Conservation (phyloP, 1,140 invertebrate genomes). For the Periplaneta americana region DNA sequence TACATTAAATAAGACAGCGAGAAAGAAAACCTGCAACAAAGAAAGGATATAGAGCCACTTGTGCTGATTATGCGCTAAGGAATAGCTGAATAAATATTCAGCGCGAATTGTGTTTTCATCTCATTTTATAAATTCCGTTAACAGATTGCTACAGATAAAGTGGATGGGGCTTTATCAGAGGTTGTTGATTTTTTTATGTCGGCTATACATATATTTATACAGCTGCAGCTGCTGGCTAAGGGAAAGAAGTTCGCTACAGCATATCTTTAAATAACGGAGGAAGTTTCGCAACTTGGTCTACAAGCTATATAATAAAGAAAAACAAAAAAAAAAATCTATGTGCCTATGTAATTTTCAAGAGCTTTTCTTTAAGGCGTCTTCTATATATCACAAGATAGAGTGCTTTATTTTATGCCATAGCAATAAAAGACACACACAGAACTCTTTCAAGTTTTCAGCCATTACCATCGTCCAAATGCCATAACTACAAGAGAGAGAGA, state of each 20-base stretch:
- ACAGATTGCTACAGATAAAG: not conserved
- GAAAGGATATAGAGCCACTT: not conserved
- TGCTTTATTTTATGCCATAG: not conserved
- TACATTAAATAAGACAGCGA: too few relatives aligned
- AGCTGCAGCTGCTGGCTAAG: not conserved
- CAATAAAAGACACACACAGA: not conserved
- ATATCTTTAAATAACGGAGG: not conserved
- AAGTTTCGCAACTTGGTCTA: not conserved
- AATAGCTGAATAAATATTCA: not conserved
- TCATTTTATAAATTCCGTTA: not conserved
- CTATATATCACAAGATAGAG: not conserved
- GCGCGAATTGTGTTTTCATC: too few relatives aligned
- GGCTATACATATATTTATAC: not conserved
- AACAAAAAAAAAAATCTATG: not conserved
- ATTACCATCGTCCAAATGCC: not conserved
- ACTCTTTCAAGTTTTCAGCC: not conserved
- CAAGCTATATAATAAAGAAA: not conserved
- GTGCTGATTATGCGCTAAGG: not conserved
- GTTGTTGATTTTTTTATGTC: not conserved
- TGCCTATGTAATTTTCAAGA: not conserved
- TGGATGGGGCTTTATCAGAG: not conserved
- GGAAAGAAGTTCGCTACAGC: too few relatives aligned
- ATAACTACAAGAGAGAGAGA: not conserved
- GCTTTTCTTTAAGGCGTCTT: not conserved
- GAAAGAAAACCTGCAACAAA: not conserved